Evolutionary conservation across 2,113 vertebrate genomes (phyloP).

Genomic region (Elgaria multicarinata): DNA sequence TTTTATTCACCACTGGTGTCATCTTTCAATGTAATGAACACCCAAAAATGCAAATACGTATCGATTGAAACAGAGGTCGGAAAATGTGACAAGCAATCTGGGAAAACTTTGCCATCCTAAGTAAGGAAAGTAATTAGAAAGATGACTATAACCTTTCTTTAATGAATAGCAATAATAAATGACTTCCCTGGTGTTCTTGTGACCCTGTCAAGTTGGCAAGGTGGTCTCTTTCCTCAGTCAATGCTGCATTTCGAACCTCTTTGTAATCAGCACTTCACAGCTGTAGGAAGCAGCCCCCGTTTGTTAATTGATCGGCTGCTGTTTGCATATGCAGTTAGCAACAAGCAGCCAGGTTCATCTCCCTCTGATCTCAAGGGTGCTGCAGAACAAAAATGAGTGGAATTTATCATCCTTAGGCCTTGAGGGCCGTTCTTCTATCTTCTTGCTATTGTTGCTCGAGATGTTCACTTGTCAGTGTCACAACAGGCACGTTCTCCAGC

Average conservation of each 20-base stretch:
- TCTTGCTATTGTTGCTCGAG: conserved; percentile 45
- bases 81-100: conserved; percentile 70
- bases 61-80: conserved; percentile 76
- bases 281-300: conserved; percentile 49
- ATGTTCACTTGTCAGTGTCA: conserved; percentile 50
- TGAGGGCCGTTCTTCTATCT: conserved; percentile 40
- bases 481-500: conserved; percentile 9
- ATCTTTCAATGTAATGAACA: conserved; percentile 68
- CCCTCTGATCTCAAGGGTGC: conserved; percentile 42
- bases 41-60: conserved; percentile 74
- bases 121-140: conserved; percentile 78
- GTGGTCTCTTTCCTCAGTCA: conserved; percentile 49
- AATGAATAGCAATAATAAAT: conserved; percentile 78
- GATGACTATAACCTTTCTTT: conserved; percentile 72
- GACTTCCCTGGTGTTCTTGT: conserved; percentile 64
- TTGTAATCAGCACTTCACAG: conserved; percentile 59
- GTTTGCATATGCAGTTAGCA: conserved; percentile 42
- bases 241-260: conserved; percentile 62
- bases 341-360: conserved; percentile 51
- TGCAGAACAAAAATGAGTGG: conserved; percentile 17
- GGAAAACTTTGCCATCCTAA: conserved; percentile 62
- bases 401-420: conserved; percentile 50
- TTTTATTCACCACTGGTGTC: conserved; percentile 63
- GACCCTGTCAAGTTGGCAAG: conserved; percentile 70
- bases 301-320: conserved; percentile 64